These are phyloP conservation scores for Muscidifurax raptorellus DNA, from an alignment of 1,140 invertebrate genomes.

Conservation along the genomic window DNA sequence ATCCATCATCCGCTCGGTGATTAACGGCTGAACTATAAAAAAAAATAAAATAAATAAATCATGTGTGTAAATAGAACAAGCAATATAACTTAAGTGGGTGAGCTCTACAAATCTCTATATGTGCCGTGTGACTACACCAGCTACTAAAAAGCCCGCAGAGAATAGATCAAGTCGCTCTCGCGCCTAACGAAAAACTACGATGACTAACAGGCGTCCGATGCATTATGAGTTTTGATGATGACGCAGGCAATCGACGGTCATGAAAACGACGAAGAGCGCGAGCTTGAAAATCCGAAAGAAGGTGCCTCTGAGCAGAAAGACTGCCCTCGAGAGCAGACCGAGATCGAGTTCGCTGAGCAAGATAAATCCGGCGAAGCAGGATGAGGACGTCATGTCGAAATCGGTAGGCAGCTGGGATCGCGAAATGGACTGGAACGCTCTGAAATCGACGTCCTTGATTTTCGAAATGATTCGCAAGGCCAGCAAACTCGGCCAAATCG, in stretches of 20 bases:
- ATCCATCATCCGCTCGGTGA: neutral
- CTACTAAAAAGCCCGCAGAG: slow-evolving; percentile 20
- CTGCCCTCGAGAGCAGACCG: neutral
- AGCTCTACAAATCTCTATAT: neutral
- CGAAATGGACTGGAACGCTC: neutral
- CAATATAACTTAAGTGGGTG: neutral
- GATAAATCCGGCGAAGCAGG: neutral
- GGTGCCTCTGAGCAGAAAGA: neutral
- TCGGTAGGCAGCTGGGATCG: neutral
- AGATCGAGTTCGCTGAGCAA: slow-evolving; percentile 37
- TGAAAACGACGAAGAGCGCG: slow-evolving; percentile 47
- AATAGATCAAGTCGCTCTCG: neutral
- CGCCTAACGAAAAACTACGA: neutral
- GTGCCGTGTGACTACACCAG: neutral
- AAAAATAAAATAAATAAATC: neutral
- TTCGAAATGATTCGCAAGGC: slow-evolving; percentile 26
- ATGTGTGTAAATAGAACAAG: neutral
- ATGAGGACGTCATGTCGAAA: neutral
- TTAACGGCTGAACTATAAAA: slow-evolving; percentile 20
- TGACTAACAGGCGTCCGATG: slow-evolving; percentile 12
- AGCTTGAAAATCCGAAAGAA: slow-evolving; percentile 33
- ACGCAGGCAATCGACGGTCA: slow-evolving; percentile 38
- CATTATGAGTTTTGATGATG: slow-evolving; percentile 26
- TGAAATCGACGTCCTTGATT: slow-evolving; percentile 39
- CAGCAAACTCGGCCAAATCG: neutral